Evolutionary conservation across 2,113 vertebrate species (phyloP).

Genomic region (Hyaena hyaena): DNA sequence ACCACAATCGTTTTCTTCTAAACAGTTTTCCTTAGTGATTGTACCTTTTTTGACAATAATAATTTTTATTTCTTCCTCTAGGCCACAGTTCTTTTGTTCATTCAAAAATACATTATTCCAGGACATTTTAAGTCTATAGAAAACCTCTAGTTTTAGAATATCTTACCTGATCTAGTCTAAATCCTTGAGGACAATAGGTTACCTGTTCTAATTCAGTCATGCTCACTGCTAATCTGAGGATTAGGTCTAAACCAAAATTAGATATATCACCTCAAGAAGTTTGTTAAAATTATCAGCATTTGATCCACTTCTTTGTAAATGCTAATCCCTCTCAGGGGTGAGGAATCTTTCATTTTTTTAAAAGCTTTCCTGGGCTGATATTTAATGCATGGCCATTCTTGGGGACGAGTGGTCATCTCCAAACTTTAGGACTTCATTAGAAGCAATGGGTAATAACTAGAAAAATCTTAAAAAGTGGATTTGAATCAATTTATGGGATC

Average conservation of each 20-base stretch:
- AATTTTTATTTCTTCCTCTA: neutral
- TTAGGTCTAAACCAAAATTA: neutral
- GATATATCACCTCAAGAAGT: neutral
- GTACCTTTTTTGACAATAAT: neutral
- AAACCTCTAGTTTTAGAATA: neutral
- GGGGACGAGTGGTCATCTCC: neutral
- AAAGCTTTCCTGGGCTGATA: neutral
- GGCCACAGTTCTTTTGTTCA: neutral
- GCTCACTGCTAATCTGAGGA: neutral
- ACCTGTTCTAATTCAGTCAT: neutral
- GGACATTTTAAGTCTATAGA: neutral
- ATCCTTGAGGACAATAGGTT: neutral
- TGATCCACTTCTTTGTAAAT: neutral
- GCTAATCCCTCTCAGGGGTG: neutral
- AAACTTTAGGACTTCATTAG: neutral
- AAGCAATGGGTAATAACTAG: neutral
- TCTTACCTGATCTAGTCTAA: neutral
- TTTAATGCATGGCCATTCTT: neutral
- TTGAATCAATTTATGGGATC: neutral
- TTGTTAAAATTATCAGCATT: neutral
- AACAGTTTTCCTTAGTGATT: neutral
- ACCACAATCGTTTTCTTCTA: neutral
- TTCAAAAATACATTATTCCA: neutral
- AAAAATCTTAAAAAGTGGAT: conserved; percentile 45
- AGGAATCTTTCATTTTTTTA: neutral